A percentile compares a stretch with the other conserved stretches of the same genome.
These are phyloP conservation scores for Junonia oenone DNA, from an alignment of 2,888 invertebrate genomes.

Conservation along the genomic window DNA sequence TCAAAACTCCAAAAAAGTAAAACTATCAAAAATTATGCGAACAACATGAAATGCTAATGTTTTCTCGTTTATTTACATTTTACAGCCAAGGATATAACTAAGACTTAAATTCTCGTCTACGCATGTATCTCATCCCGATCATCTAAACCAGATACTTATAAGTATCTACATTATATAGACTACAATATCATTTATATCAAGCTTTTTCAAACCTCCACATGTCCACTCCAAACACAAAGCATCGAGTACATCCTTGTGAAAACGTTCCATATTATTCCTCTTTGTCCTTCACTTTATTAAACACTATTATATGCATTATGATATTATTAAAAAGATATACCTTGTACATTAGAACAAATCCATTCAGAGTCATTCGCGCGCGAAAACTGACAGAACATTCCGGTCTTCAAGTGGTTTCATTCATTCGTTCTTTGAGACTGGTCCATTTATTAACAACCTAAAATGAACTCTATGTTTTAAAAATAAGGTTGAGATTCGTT, in stretches of 20 bases:
- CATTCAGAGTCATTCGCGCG: constrained; percentile 62
- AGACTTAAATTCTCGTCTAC: too few relatives aligned
- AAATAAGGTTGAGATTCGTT: constrained; percentile 22
- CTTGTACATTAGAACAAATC: constrained; percentile 49
- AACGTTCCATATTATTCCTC: constrained; percentile 39
- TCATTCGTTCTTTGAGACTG: constrained; percentile 34
- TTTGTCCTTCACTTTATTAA: constrained; percentile 39
- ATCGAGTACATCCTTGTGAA: constrained; percentile 36
- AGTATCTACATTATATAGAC: constrained; percentile 3
- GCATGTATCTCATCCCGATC: too few relatives aligned
- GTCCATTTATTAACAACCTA: constrained; percentile 7
- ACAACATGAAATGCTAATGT: too few relatives aligned
- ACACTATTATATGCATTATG: constrained; percentile 48
- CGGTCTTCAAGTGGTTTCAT: constrained; percentile 66
- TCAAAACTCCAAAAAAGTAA: too few relatives aligned
- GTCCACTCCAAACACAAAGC: constrained; percentile 37
- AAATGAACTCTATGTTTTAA: constrained; percentile 2
- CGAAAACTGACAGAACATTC: constrained; percentile 66
- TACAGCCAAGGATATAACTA: too few relatives aligned
- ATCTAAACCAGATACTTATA: too few relatives aligned
- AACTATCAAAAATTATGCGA: too few relatives aligned
- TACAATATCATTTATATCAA: constrained; percentile 22
- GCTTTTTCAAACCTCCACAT: constrained; percentile 28
- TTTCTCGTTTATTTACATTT: too few relatives aligned
- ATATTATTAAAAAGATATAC: constrained; percentile 75